Percentiles rank a stretch among this genome's conserved stretches.
Evolutionary conservation across 2,113 vertebrate genomes (phyloP).

Genomic region (Cochlearius cochlearius): DNA sequence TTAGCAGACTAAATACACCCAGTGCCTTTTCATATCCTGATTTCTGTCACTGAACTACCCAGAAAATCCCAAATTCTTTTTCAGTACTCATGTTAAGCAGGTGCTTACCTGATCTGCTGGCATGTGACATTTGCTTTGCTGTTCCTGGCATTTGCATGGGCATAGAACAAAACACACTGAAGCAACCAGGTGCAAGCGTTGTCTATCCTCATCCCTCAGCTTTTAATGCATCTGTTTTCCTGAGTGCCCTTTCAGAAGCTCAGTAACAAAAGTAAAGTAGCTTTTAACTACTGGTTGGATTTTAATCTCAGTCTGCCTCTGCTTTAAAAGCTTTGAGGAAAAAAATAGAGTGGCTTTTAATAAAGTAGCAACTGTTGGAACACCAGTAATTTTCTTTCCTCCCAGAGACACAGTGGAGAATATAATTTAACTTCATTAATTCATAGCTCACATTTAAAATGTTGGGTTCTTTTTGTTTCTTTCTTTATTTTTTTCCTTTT

Average conservation of each 20-base stretch:
- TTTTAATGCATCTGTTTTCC: background rate
- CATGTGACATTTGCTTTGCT: background rate
- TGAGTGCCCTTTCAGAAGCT: background rate
- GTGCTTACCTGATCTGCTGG: background rate
- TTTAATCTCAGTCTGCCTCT: background rate
- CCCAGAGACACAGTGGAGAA: background rate
- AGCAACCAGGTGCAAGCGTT: background rate
- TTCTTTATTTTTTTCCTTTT: background rate
- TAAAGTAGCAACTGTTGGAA: constrained; percentile 7
- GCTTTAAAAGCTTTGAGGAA: constrained; percentile 22
- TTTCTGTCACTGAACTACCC: background rate
- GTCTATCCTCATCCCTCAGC: background rate
- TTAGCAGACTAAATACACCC: background rate
- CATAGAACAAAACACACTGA: background rate
- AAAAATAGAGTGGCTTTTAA: constrained; percentile 41
- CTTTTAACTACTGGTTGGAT: constrained; percentile 13
- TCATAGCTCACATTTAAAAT: background rate
- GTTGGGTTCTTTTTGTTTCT: background rate
- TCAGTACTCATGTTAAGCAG: background rate
- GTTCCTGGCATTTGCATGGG: background rate
- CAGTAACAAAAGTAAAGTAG: background rate
- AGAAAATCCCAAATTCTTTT: background rate
- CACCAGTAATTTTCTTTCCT: constrained; percentile 28
- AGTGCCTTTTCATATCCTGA: background rate
- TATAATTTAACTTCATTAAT: constrained; percentile 36